Percentiles rank a stretch among this genome's conserved stretches.
These are phyloP conservation scores for Drosophila quadrilineata DNA, from an alignment of 1,140 invertebrate genomes.

Conservation along the genomic window DNA sequence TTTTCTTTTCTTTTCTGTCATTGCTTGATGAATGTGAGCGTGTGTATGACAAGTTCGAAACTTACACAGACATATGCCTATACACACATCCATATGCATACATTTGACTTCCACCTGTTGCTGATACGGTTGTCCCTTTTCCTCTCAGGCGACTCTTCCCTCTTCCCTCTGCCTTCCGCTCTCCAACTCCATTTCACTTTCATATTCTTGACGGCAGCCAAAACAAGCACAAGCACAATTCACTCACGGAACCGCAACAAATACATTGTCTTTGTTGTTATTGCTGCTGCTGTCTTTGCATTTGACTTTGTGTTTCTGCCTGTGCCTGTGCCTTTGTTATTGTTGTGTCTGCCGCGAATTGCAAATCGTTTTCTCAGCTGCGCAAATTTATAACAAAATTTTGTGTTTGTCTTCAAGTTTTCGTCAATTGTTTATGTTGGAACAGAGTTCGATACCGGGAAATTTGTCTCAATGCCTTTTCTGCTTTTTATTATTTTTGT, in stretches of 20 bases:
- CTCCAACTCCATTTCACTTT: not conserved
- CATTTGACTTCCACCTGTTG: too few relatives aligned
- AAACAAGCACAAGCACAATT: not conserved
- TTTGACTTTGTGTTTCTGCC: slow-evolving; percentile 8
- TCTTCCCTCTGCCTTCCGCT: not conserved
- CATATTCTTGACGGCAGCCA: slow-evolving; percentile 15
- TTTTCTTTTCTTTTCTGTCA: too few relatives aligned
- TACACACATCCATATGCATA: too few relatives aligned
- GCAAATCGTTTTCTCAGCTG: slow-evolving; percentile 35
- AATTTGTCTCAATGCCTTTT: not conserved
- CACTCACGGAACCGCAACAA: slow-evolving; percentile 25
- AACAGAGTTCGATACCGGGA: not conserved
- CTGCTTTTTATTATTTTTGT: too few relatives aligned
- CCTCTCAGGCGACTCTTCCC: too few relatives aligned
- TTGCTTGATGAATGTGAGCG: slow-evolving; percentile 22
- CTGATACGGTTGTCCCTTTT: too few relatives aligned
- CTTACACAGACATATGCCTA: not conserved
- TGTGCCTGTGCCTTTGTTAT: not conserved
- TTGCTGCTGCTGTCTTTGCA: slow-evolving; percentile 1
- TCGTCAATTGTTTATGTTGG: not conserved
- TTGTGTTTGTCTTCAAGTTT: slow-evolving; percentile 27
- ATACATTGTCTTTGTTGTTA: not conserved
- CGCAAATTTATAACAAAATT: slow-evolving; percentile 28
- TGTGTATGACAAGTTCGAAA: slow-evolving; percentile 22
- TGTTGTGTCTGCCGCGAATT: slow-evolving; percentile 7